Conservation (phyloP, 2,888 invertebrate genomes). For the Ophion obscuratus region DNA sequence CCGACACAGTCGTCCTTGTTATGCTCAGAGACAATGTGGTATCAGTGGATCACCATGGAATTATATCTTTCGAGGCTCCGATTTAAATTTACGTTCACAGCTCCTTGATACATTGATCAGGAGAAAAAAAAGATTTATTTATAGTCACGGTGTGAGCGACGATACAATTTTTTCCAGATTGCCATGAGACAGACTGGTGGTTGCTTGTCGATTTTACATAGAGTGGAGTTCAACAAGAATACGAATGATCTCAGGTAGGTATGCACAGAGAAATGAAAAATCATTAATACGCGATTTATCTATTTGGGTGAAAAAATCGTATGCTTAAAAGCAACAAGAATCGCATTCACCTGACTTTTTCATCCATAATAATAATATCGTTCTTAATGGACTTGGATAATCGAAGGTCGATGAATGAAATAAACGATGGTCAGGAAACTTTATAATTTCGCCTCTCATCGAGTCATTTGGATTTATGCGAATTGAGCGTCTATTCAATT, state of each 20-base stretch:
- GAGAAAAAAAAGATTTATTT: conserved; percentile 9
- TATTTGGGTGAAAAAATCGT: conserved; percentile 8
- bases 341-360: neutral
- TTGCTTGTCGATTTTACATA: neutral
- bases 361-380: conserved; percentile 1
- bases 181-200: conserved; percentile 30
- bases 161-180: conserved; percentile 9
- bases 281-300: neutral
- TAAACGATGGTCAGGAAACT: neutral
- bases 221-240: conserved; percentile 10
- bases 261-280: neutral
- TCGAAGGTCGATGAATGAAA: conserved; percentile 11
- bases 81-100: conserved; percentile 2
- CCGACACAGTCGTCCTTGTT: conserved; percentile 38
- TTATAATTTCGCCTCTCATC: neutral
- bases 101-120: neutral
- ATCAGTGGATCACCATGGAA: conserved; percentile 47
- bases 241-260: neutral
- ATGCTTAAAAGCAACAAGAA: neutral
- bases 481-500: no score
- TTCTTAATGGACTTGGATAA: neutral
- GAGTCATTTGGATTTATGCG: no score
- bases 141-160: conserved; percentile 25
- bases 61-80: conserved; percentile 29
- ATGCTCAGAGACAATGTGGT: conserved; percentile 14